These are phyloP conservation scores for Nomada goodeniana DNA, from an alignment of 2,888 invertebrate genomes.

Conservation along the genomic window DNA sequence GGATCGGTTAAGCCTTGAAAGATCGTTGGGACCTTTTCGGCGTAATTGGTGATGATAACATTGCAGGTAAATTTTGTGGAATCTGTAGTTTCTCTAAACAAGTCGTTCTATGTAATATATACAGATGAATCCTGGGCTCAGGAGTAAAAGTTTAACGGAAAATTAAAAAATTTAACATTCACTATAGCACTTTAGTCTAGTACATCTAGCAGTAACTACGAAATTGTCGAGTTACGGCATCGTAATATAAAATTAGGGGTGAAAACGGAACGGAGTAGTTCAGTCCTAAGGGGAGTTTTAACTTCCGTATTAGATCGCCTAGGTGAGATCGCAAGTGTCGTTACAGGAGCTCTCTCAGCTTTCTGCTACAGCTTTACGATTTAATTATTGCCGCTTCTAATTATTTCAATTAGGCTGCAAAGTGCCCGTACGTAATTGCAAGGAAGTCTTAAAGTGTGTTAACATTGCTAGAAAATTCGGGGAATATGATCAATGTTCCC, in stretches of 20 bases:
- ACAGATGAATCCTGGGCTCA: too few species aligned
- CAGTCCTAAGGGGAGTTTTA: slow-evolving; percentile 10
- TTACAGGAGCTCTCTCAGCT: slow-evolving; percentile 1
- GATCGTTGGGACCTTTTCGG: background rate
- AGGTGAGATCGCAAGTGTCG: slow-evolving; percentile 12
- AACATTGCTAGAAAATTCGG: too few species aligned
- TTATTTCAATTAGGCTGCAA: too few species aligned
- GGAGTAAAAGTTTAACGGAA: too few species aligned
- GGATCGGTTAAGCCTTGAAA: background rate
- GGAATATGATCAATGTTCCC: too few species aligned
- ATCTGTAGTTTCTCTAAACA: too few species aligned
- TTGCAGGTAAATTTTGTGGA: too few species aligned
- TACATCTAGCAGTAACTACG: background rate
- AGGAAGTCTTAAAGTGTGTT: too few species aligned
- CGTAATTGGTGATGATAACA: background rate
- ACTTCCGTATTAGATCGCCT: slow-evolving; percentile 3
- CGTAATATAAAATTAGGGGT: slow-evolving; percentile 16
- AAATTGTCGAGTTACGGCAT: background rate
- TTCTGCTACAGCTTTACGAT: background rate
- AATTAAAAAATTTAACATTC: too few species aligned
- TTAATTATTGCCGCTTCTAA: slow-evolving; percentile 9
- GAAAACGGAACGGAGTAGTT: slow-evolving; percentile 1
- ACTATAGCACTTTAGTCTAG: too few species aligned
- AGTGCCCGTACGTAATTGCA: too few species aligned
- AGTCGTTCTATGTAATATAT: too few species aligned